Base-by-base conservation (phyloP, 2,888 invertebrate species). In the Dryobotodes eremita region DNA sequence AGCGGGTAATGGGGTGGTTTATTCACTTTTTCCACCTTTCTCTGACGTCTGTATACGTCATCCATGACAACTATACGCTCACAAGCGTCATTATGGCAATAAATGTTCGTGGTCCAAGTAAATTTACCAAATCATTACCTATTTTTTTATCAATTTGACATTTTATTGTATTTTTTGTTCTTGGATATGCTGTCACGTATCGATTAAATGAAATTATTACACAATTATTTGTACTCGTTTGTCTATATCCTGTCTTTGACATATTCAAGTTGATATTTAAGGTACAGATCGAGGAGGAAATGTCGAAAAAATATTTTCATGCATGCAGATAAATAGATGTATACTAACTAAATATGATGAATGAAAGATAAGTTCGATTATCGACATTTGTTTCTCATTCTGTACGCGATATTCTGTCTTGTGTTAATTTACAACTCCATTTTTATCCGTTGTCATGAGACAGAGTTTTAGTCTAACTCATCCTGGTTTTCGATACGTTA, bases 81-180 rank as follows among this genome's bases (percentile, higher is more conserved):
- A 23, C 26, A 17, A 36, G 15, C 46, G 75, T 85, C 62, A 73
- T 26, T 15, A 36, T 50, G 50, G 77, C 64, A 82, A 71, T 66
- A 71, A 57, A 62, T 50, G 20, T 61, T 4, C 20, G 26, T 55
- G 55, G 23, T 53, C 13, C 0, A 46, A 80, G 72, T 86, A 75
- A 81, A 71, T 85, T 73, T 57, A 70, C 65, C 80, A 79, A 74
- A 70, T 57, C 26, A 50, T 82, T 79, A 81, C 90, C 90, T 89
- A 90, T 91, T 93, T 93, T n/a, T 93, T 93, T 93, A 94, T 93
- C 86, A 92, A 93, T 93, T 94, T 94, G 94, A 95, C 93, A 92
- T 93, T 93, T 93, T 93, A 92, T 92, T 93, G 80, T 86, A 86
- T 72, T 82, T 78, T 87, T 85, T 85, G 85, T 87, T 88, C 86